Evolutionary conservation across 2,888 invertebrate genomes (phyloP), one percentile per base, ranked within the genome.

Genomic region (Drosophila kambysellisi): DNA sequence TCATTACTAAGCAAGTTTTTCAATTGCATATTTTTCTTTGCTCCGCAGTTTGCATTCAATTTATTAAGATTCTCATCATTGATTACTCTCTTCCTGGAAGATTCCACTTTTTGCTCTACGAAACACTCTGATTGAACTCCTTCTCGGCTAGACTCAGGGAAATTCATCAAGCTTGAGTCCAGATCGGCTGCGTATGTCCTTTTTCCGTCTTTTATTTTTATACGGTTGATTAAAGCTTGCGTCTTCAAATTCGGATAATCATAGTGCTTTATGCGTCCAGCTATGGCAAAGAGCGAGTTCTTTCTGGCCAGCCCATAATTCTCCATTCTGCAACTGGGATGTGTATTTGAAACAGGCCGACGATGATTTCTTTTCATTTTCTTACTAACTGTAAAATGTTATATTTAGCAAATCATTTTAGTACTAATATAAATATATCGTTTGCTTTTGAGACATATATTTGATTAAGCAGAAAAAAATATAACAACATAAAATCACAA

Each of bases 261-360:
- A 7, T 7, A 2, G 6, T 37, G 17, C 29, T 9, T 20, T 20
- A 56, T 35, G 0, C 56, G 68, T 8, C 4, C 30, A 25, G 32
- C n/a, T 11, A 68, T 67, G 12, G 12, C 9, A 20, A 68, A 30
- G 0, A 76, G 25, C 4, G 17, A 33, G 12, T 25, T 35, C 43
- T 66, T 75, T n/a, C 76, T 20, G 17, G 43, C 61, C 46, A 75
- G 7, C 0, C 75, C 75, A 51, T 61, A 51, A 25, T 15, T 54
- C 1, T n/a, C 33, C 11, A 70, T 7, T 3, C 48, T 72, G 43
- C 57, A 76, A 2, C 20, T 30, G 9, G 70, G 17, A 6, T 7
- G 20, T 1, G 0, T 0, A 3, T 8, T 30, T 3, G 1, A 0
- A 20, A 17, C 0, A 11, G 7, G 0, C 0, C 2, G 11, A 0